A percentile compares a stretch with the other conserved stretches of the same genome.
Conservation (phyloP, 2,113 vertebrate species). For the Oenanthe melanoleuca region DNA sequence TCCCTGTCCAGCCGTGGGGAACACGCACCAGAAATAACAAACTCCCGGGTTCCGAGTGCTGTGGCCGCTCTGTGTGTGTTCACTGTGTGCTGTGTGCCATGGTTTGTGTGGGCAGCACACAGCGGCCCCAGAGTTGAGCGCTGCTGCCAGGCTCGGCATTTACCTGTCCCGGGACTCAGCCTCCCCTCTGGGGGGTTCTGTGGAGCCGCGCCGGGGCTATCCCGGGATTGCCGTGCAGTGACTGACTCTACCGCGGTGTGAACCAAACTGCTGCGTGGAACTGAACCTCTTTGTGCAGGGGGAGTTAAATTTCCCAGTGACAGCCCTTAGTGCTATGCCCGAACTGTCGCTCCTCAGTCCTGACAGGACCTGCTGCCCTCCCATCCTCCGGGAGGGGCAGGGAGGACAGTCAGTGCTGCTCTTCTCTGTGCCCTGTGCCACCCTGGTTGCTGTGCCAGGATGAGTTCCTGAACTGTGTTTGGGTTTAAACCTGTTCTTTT, state of each 20-base stretch:
- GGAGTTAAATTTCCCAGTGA: not conserved
- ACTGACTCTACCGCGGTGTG: fast-evolving
- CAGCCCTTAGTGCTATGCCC: not conserved
- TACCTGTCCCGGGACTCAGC: fast-evolving
- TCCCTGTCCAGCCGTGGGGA: no score
- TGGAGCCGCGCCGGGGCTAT: not conserved
- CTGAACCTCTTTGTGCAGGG: not conserved
- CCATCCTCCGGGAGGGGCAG: fast-evolving
- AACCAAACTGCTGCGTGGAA: not conserved
- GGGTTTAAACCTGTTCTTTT: not conserved
- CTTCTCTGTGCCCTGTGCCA: not conserved
- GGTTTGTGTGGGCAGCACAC: not conserved
- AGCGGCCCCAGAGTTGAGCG: no score
- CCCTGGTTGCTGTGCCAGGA: not conserved
- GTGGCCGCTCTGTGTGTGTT: not conserved
- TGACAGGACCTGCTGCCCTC: not conserved
- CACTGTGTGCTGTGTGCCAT: no score
- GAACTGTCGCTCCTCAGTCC: no score
- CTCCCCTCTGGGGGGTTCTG: not conserved
- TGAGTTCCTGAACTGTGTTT: not conserved
- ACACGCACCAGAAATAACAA: fast-evolving
- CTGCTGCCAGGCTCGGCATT: fast-evolving
- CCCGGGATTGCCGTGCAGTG: not conserved
- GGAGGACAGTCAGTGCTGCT: not conserved
- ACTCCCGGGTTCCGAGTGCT: fast-evolving